phyloP scores from a whole-genome alignment of 2,888 invertebrate species.

The Leptothorax acervorum region DNA sequence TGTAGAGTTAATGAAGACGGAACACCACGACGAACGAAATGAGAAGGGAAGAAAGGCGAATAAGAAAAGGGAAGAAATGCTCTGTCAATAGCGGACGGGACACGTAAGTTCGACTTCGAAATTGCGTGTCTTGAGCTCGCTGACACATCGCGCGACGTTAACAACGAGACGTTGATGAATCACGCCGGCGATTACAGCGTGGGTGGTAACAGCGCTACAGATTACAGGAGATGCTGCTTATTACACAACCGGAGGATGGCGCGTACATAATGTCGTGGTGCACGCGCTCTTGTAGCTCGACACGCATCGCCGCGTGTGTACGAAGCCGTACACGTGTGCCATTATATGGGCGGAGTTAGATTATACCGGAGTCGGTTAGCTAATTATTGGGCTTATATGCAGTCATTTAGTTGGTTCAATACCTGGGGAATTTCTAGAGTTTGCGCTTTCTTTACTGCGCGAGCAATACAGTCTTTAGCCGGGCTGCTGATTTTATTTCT shows the following conservation, averaged over 20 bases:
- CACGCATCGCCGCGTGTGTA: constrained; percentile 50
- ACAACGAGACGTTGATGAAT: constrained; percentile 56
- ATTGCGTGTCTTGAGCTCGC: constrained; percentile 7
- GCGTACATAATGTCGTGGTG: constrained; percentile 46
- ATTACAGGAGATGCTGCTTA: constrained; percentile 55
- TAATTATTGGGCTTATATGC: constrained; percentile 45
- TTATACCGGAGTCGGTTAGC: constrained; percentile 36
- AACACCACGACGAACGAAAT: not conserved
- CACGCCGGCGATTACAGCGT: constrained; percentile 31
- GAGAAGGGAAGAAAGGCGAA: not conserved
- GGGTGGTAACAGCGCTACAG: constrained; percentile 39
- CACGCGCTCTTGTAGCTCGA: constrained; percentile 47
- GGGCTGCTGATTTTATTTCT: not conserved
- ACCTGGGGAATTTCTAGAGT: not conserved
- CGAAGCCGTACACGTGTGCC: constrained; percentile 36
- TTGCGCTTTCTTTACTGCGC: not conserved
- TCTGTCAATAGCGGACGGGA: not conserved
- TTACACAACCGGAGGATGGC: constrained; percentile 45
- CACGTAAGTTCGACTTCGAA: not conserved
- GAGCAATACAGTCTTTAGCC: not conserved
- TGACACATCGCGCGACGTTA: constrained; percentile 8
- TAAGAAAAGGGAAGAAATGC: not conserved
- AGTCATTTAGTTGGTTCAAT: constrained; percentile 31
- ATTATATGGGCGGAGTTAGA: constrained; percentile 38
- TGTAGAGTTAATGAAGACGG: not conserved